Evolutionary conservation across 2,113 vertebrate species (phyloP), one percentile per base, ranked within the genome.

Genomic region (Formicarius rufipectus): DNA sequence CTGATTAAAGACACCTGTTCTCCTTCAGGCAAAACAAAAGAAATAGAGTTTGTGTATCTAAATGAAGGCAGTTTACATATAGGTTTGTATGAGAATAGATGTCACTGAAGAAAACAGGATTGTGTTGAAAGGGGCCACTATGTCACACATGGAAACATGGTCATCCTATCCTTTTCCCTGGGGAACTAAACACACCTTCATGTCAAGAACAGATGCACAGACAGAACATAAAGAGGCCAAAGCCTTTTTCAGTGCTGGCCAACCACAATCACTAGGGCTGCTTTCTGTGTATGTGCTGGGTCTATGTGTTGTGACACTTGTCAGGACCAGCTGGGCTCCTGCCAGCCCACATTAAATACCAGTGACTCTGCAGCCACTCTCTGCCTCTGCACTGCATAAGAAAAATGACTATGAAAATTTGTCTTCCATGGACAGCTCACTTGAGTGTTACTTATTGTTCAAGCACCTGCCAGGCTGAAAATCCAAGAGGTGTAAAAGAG

Each of bases 401-500:
- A 78, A 75, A 88, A 40, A 18, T 60, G 39, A 62, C 60, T 52
- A 7, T 31, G 39, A 44, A 90, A 87, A 87, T 74, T 39, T 67
- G 30, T 59, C 63, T 86, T 89, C 59, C 50, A 1, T 37, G 52
- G 25, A 77, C 47, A 83, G 55, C 25, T 85, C 66, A 45, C 39
- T 58, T 59, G 50, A 84, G 30, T 27, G 13, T 45, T 80, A 63
- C 47, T 62, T 58, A 63, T 10, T 59, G 40, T 42, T 75, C 72
- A 68, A 68, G 62, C 31, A 31, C 50, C 74, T 83, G 18, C 31
- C 50, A 22, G 37, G 62, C 69, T 93, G 83, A 95, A 96, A 95
- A 72, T 52, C 91, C 55, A 87, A 42, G 71, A 87, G 35, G 7
- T 35, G 14, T 73, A 75, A 96, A 95, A 84, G 92, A 96, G 56